Conservation (phyloP, 64 coral and sea anemone species). For the Pachyseris speciosa region DNA sequence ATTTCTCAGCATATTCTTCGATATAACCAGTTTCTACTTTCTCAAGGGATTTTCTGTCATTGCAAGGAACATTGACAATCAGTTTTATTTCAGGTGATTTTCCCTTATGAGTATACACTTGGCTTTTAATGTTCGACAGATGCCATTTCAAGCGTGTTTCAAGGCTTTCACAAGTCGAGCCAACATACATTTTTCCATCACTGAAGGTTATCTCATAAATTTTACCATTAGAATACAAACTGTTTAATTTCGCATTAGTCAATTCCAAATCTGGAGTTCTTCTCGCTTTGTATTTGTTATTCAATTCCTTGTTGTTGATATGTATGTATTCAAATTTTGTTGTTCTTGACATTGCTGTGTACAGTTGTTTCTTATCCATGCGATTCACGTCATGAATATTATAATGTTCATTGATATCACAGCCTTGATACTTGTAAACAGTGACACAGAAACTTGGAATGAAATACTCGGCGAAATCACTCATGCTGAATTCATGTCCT, state of each 20-base stretch:
- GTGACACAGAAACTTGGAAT: slow-evolving; percentile 41
- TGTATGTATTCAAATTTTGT: slow-evolving; percentile 24
- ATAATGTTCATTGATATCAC: slow-evolving; percentile 27
- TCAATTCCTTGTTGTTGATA: slow-evolving; percentile 13
- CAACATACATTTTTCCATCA: not conserved
- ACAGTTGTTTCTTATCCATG: slow-evolving; percentile 64
- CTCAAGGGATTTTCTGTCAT: slow-evolving; percentile 25
- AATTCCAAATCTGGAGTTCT: not conserved
- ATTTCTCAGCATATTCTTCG: slow-evolving; percentile 54
- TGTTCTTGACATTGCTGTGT: slow-evolving; percentile 39
- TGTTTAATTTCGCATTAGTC: slow-evolving; percentile 7
- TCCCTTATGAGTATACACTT: not conserved
- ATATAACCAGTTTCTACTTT: slow-evolving; percentile 71
- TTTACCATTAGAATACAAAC: slow-evolving; percentile 29
- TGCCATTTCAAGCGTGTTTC: slow-evolving; percentile 42
- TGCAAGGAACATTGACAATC: not conserved
- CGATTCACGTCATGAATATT: slow-evolving; percentile 38
- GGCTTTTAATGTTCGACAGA: slow-evolving; percentile 21
- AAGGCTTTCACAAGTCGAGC: slow-evolving; percentile 58
- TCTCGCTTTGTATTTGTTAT: not conserved
- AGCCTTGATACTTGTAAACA: slow-evolving; percentile 60
- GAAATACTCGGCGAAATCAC: not conserved
- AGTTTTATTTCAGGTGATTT: slow-evolving; percentile 9
- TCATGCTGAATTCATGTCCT: not conserved
- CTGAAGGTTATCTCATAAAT: slow-evolving; percentile 54